Percentiles rank a stretch among this genome's conserved stretches.
Conservation (phyloP, 2,888 invertebrate species). For the Eucera pruinosa region DNA sequence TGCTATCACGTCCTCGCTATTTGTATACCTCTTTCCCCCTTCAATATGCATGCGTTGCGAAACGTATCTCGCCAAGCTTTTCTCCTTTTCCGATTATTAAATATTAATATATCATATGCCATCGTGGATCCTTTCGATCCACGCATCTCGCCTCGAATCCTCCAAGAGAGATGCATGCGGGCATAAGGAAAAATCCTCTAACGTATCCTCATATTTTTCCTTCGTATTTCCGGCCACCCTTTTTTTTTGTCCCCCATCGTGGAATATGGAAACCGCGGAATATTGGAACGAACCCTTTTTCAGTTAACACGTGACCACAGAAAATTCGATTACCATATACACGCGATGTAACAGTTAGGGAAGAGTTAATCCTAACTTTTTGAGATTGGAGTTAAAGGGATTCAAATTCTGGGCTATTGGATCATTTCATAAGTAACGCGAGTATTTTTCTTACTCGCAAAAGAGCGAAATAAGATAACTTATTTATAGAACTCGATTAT, state of each 20-base stretch:
- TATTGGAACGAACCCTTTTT: not conserved
- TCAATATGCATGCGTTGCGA: constrained; percentile 48
- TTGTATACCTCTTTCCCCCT: constrained; percentile 32
- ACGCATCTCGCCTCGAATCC: constrained; percentile 8
- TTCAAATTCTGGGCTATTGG: no score
- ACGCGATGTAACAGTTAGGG: no score
- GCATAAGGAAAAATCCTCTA: constrained; percentile 20
- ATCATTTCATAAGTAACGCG: no score
- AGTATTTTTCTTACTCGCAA: no score
- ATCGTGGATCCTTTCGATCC: constrained; percentile 3
- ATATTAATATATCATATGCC: constrained; percentile 51
- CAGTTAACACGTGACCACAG: not conserved
- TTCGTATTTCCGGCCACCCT: not conserved
- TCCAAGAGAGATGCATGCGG: constrained; percentile 10
- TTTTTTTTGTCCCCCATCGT: not conserved
- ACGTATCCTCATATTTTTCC: constrained; percentile 5
- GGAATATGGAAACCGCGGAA: constrained; percentile 21
- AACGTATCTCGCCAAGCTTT: constrained; percentile 27
- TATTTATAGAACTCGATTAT: no score
- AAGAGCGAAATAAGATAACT: no score
- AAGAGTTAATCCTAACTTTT: no score
- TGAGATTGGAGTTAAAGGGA: no score
- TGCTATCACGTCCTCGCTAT: constrained; percentile 26
- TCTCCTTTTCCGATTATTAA: constrained; percentile 35
- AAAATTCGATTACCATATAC: no score